Percentiles rank a stretch among this genome's conserved stretches.
These are phyloP conservation scores for Drosophila aldrichi DNA, from an alignment of 2,888 invertebrate species.

Conservation along the genomic window DNA sequence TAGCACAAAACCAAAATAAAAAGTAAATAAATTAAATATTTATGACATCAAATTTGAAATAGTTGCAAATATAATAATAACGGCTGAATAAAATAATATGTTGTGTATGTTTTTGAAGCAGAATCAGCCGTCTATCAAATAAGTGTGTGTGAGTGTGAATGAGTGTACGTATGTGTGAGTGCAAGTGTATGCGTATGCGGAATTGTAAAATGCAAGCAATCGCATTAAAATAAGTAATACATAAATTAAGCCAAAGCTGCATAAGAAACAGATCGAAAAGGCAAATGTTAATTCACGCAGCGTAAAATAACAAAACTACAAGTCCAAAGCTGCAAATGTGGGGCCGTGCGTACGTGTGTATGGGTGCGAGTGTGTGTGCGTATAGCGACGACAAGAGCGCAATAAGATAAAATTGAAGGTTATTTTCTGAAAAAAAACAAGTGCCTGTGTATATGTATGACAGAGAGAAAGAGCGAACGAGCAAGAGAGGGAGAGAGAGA, in stretches of 20 bases:
- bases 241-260: slow-evolving; percentile 39
- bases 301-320: slow-evolving; percentile 48
- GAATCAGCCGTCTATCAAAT: slow-evolving; percentile 38
- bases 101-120: slow-evolving; percentile 13
- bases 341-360: slow-evolving; percentile 33
- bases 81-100: not conserved
- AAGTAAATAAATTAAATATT: slow-evolving; percentile 27
- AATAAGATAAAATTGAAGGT: slow-evolving; percentile 79
- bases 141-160: slow-evolving; percentile 35
- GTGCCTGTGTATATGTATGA: slow-evolving; percentile 46
- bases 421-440: slow-evolving; percentile 64
- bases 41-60: slow-evolving; percentile 1
- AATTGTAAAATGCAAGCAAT: slow-evolving; percentile 46
- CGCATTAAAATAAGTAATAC: slow-evolving; percentile 39
- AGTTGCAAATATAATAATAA: slow-evolving; percentile 17
- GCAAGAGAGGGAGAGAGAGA: slow-evolving; percentile 19
- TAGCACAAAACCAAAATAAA: slow-evolving; percentile 34
- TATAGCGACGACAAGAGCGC: slow-evolving; percentile 59
- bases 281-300: slow-evolving; percentile 54
- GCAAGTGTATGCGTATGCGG: slow-evolving; percentile 32
- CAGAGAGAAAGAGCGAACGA: slow-evolving; percentile 39
- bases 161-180: slow-evolving; percentile 7
- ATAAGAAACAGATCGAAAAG: slow-evolving; percentile 41
- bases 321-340: slow-evolving; percentile 41
- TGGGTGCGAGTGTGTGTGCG: slow-evolving; percentile 12